Percentiles rank a stretch among this genome's conserved stretches.
phyloP scores from a whole-genome alignment of 2,888 invertebrate genomes.

The Andricus quercusramuli region DNA sequence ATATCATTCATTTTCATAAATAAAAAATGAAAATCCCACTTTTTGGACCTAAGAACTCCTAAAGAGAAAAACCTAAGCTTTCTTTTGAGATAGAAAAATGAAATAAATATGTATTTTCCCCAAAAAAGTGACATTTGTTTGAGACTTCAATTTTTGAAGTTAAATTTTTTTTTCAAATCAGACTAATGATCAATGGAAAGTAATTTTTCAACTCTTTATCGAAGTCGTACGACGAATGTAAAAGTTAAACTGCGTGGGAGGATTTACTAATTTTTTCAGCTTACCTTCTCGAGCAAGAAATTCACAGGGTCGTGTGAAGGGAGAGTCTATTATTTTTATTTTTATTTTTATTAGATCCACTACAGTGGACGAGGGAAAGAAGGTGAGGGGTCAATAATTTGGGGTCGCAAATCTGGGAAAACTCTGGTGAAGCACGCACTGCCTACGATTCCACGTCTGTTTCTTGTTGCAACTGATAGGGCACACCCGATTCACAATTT shows the following conservation, averaged over 20 bases:
- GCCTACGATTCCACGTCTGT: constrained; percentile 71
- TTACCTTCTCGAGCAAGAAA: not conserved
- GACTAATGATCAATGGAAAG: too few species aligned
- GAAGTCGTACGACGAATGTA: not conserved
- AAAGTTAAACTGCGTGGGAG: constrained; percentile 15
- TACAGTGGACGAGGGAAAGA: constrained; percentile 39
- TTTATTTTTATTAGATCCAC: constrained; percentile 44
- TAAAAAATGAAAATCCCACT: too few species aligned
- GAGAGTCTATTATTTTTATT: constrained; percentile 53
- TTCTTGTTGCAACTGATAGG: constrained; percentile 67
- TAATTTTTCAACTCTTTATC: not conserved
- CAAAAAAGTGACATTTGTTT: too few species aligned
- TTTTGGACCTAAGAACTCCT: too few species aligned
- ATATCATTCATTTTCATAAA: too few species aligned
- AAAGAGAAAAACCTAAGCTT: too few species aligned
- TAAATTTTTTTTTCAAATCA: too few species aligned
- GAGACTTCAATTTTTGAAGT: too few species aligned
- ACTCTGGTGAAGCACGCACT: constrained; percentile 74
- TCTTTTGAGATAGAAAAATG: too few species aligned
- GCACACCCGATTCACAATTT: constrained; percentile 72
- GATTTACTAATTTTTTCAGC: not conserved
- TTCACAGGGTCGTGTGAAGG: constrained; percentile 24
- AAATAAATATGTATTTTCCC: too few species aligned
- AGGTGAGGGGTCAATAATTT: constrained; percentile 50
- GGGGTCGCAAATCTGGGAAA: constrained; percentile 71